Base-by-base conservation (phyloP, 2,888 invertebrate genomes). In the Imbricaverruca yamaguchii region DNA sequence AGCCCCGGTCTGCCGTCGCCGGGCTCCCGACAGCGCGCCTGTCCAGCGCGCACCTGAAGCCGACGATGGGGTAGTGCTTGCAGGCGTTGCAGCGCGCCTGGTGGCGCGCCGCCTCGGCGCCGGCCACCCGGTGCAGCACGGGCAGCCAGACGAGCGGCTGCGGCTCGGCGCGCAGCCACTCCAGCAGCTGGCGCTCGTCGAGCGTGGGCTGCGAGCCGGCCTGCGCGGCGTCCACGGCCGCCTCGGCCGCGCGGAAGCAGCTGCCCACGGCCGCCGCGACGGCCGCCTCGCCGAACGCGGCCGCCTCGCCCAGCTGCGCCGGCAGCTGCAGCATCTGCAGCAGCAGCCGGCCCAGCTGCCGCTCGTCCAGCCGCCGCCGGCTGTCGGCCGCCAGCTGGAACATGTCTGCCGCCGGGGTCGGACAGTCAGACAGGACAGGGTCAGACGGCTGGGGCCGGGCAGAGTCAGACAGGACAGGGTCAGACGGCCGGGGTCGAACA, bases 1-100 rank as follows among this genome's bases (percentile, higher is more conserved):
- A 1, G 39, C 2, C 39, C 39, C 1, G 39, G 2, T 39, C 39
- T 3, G 39, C 39, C 39, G 2, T 39, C 2, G 39, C 39, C 39
- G 39, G 39, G 1, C 39, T 39, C 39, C 39, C 4, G 39, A 4
- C 2, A 3, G 39, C 39, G 39, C 39, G 2, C 39, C 39, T 4
- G 59, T 7, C 2, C 7, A 1, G n/a, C 59, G 79, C 81, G 85
- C 88, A 95, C 91, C 96, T 92, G 88, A 99, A 93, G 80, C 99
- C 99, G 83, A 96, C 91, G 85, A 99, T 97, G 57, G 99, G 99
- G 89, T 95, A 98, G 87, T 96, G 95, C 89, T 98, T 99, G 91
- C 99, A 99, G 85, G 98, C 96, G 89, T 98, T 98, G 89, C 98
- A 98, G 89, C 97, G 98, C 85, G 97, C 97, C 89, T 98, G 97